Evolutionary conservation across 2,797 vertebrate species (phyloP).

Genomic region (Coregonus suidteri): DNA sequence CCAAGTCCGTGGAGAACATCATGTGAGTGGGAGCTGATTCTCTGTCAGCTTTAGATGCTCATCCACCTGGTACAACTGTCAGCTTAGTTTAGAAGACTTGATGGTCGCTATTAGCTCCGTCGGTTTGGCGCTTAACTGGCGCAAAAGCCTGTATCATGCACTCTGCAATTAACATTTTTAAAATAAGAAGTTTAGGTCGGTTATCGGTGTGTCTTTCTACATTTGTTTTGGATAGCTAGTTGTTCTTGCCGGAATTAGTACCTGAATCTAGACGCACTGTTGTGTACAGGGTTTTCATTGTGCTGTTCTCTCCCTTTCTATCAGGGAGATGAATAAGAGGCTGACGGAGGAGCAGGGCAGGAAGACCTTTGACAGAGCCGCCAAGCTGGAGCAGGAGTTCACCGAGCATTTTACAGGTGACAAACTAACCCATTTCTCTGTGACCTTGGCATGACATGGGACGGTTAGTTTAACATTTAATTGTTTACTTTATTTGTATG

Average conservation of each 20-base stretch:
- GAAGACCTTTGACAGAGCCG: conserved; percentile 93
- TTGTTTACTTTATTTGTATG: conserved; percentile 1
- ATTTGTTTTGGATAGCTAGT: background rate
- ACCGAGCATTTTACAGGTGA: conserved; percentile 97
- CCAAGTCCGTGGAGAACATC: conserved; percentile 95
- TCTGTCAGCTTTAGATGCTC: too few species aligned
- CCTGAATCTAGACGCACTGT: background rate
- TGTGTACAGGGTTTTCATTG: background rate
- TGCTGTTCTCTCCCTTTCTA: background rate
- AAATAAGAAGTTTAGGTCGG: background rate
- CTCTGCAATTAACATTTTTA: too few species aligned
- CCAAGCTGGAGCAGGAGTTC: conserved; percentile 96
- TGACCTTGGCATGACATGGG: background rate
- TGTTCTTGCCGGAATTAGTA: background rate
- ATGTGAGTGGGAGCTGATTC: conserved; percentile 80
- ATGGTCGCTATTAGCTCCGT: background rate
- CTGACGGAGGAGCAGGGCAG: conserved; percentile 92
- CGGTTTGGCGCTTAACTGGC: too few species aligned
- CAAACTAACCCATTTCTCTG: background rate
- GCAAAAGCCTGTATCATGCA: too few species aligned
- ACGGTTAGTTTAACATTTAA: background rate
- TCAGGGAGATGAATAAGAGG: conserved; percentile 98
- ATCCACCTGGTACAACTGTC: too few species aligned
- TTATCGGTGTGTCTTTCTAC: background rate
- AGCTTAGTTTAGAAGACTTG: background rate